Percentiles rank a stretch among this genome's conserved stretches.
These are phyloP conservation scores for Trichonephila clavata DNA, from an alignment of 1,140 invertebrate genomes.

Conservation along the genomic window DNA sequence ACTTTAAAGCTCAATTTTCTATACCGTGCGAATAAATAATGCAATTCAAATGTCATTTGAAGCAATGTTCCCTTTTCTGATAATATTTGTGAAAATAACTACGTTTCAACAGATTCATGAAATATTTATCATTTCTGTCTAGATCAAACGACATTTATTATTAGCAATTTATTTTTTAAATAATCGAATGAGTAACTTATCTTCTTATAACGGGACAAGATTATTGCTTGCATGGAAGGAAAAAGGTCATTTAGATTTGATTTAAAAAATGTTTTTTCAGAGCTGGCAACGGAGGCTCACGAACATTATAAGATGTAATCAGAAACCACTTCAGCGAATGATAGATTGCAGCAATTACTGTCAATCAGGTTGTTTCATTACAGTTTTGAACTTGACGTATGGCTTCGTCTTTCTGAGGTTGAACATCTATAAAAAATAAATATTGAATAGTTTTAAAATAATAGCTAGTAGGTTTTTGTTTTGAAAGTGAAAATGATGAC, in stretches of 20 bases:
- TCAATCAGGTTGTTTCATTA: conserved; percentile 56
- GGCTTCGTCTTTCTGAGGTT: background rate
- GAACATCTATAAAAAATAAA: background rate
- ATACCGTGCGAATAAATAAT: too few species aligned
- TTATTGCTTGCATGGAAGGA: background rate
- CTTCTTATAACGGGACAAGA: background rate
- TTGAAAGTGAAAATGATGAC: too few species aligned
- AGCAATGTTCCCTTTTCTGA: too few species aligned
- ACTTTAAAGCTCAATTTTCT: too few species aligned
- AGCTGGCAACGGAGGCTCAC: background rate
- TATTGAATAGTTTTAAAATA: background rate
- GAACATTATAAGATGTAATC: background rate
- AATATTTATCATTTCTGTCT: background rate
- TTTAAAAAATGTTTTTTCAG: background rate
- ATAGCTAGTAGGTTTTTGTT: background rate
- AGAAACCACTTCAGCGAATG: conserved; percentile 26
- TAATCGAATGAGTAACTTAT: background rate
- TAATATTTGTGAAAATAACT: too few species aligned
- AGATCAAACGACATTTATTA: background rate
- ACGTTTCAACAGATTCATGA: too few species aligned
- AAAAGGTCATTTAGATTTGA: background rate
- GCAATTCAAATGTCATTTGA: too few species aligned
- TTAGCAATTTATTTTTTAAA: background rate
- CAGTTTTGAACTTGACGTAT: background rate
- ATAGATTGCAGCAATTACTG: conserved; percentile 48